A percentile compares a stretch with the other conserved stretches of the same genome.
These are phyloP conservation scores for Cepphus grylle DNA, from an alignment of 2,113 vertebrate species.

Conservation along the genomic window DNA sequence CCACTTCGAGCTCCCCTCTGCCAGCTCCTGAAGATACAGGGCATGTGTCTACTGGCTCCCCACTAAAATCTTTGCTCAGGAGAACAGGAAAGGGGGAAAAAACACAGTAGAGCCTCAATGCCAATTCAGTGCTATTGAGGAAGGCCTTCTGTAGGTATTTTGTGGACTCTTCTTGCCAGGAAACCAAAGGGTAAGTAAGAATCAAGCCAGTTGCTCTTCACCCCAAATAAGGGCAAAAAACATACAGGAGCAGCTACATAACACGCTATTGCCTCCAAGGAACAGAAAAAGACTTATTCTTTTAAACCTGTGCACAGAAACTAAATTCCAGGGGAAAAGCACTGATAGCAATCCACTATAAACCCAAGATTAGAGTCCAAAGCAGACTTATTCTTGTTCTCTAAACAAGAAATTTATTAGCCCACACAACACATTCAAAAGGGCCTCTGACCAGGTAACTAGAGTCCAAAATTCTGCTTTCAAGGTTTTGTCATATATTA, in stretches of 20 bases:
- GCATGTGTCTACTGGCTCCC: not conserved
- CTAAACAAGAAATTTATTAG: constrained; percentile 7
- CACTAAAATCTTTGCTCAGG: not conserved
- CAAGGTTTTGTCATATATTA: constrained; percentile 57
- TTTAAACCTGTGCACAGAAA: constrained; percentile 17
- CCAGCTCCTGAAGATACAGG: not conserved
- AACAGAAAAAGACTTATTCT: constrained; percentile 3
- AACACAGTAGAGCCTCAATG: not conserved
- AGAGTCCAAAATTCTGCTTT: not conserved
- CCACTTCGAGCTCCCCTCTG: not conserved
- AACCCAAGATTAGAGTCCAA: constrained; percentile 28
- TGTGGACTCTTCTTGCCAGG: not conserved
- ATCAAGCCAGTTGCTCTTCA: not conserved
- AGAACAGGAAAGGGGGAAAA: not conserved
- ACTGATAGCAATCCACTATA: constrained; percentile 4
- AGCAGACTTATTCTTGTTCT: not conserved
- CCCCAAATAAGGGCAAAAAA: constrained; percentile 20
- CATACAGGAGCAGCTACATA: not conserved
- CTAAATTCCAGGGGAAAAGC: not conserved
- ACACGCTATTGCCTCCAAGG: not conserved
- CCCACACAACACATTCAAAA: not conserved
- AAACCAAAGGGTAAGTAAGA: not conserved
- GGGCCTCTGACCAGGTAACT: constrained; percentile 44
- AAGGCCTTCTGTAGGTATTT: not conserved
- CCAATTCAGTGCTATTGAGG: not conserved